Base-by-base conservation (phyloP, 2,888 invertebrate genomes). In the Drosophila paranaensis region DNA sequence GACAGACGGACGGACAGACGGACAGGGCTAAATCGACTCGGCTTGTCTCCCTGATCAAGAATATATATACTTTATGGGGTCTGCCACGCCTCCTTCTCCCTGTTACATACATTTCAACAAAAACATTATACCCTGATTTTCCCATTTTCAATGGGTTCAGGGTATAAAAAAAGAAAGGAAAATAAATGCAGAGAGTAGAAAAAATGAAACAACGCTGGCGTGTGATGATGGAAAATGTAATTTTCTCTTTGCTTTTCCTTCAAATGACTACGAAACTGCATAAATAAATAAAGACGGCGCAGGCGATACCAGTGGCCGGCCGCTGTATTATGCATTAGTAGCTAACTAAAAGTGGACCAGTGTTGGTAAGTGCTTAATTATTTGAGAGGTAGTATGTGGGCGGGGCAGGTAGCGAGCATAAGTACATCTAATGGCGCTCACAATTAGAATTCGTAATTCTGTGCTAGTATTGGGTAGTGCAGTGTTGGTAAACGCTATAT, bases 261-360 rank as follows among this genome's bases (percentile, higher is more conserved):
- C 45, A 68, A 62, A 55, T 58, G 45, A 51, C 53, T 20, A 27
- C 30, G 53, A 50, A 68, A 60, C 33, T 57, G 48, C 60, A 62
- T 71, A 77, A 75, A 77, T 67, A 76, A 68, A 63, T 68, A 57
- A 73, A 42, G 48, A 48, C 51, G 61, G 45, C 45, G 37, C n/a
- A 8, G 30, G 16, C 39, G 67, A 30, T 54, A 43, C 39, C n/a
- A n/a, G 46, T 6, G 25, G 13, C 45, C 20, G 51, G 35, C 50
- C 42, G 8, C 57, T 70, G 30, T 35, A 51, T 64, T 45, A 35
- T 43, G 43, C 54, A 51, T 55, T 57, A 39, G 42, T 40, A 16
- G 42, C n/a, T 48, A 40, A 42, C 27, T 25, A 25, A 30, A 14
- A 9, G n/a, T 30, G 35, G 48, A 14, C 10, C 37, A 72, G 58